phyloP scores from a whole-genome alignment of 2,113 vertebrate species.

The Brachyistius frenatus region DNA sequence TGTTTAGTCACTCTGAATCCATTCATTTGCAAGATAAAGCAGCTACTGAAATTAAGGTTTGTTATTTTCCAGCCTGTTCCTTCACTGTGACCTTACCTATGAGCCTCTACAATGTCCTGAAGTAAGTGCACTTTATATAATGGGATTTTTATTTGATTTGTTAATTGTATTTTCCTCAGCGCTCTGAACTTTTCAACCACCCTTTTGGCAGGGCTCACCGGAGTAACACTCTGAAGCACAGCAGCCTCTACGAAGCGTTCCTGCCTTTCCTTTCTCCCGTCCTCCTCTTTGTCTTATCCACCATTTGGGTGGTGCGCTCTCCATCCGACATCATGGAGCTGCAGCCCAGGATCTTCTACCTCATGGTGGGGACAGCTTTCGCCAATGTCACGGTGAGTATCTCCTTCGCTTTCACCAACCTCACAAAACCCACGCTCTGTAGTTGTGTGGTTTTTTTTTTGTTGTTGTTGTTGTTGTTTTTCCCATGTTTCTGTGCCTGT shows the following conservation, averaged over 20 bases:
- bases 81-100: slow-evolving; percentile 95
- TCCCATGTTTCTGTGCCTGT: not conserved
- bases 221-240: slow-evolving; percentile 92
- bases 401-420: too few species aligned
- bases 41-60: not conserved
- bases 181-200: not conserved
- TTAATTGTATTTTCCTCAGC: not conserved
- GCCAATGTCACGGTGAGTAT: slow-evolving; percentile 94
- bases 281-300: slow-evolving; percentile 92
- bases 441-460: not conserved
- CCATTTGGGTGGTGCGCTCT: slow-evolving; percentile 89
- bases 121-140: slow-evolving; percentile 81
- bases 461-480: not conserved
- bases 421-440: not conserved
- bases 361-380: slow-evolving; percentile 98
- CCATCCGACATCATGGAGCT: slow-evolving; percentile 88
- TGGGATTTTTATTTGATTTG: not conserved
- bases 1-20: not conserved
- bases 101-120: slow-evolving; percentile 95
- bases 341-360: slow-evolving; percentile 94
- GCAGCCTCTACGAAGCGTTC: slow-evolving; percentile 90
- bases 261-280: slow-evolving; percentile 93
- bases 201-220: slow-evolving; percentile 86
- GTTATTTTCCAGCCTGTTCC: slow-evolving; percentile 87
- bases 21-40: not conserved